Evolutionary conservation across 2,797 vertebrate genomes (phyloP).

Genomic region (Babyrousa celebensis): DNA sequence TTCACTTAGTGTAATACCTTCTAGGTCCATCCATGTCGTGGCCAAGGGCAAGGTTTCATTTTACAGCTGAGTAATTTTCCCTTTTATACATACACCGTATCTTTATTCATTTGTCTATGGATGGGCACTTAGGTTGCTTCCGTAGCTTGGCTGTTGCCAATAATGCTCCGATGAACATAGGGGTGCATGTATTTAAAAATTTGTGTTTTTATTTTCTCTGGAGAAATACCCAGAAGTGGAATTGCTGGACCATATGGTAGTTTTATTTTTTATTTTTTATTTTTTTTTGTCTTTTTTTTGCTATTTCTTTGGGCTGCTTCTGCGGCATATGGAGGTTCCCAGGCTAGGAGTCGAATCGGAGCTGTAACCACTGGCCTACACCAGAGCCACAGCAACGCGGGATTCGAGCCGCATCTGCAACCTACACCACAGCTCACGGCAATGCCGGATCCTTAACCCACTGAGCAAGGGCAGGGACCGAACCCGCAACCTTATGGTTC

Average conservation of each 20-base stretch:
- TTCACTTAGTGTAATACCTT: background rate
- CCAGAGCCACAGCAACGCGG: too few species aligned
- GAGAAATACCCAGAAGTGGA: background rate
- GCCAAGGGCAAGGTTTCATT: background rate
- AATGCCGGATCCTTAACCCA: too few species aligned
- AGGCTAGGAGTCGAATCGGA: too few species aligned
- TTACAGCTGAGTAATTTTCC: background rate
- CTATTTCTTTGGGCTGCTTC: too few species aligned
- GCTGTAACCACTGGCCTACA: too few species aligned
- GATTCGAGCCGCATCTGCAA: too few species aligned
- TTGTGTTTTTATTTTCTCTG: background rate
- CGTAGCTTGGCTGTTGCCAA: background rate
- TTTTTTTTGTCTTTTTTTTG: too few species aligned
- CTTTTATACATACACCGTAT: background rate
- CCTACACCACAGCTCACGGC: too few species aligned
- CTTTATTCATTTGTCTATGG: background rate
- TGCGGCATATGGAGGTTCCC: too few species aligned
- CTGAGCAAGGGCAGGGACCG: too few species aligned
- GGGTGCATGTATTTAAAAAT: background rate
- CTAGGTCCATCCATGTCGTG: background rate
- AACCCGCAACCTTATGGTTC: too few species aligned
- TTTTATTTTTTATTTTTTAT: too few species aligned
- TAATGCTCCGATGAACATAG: background rate
- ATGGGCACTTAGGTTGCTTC: background rate
- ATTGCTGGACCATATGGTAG: background rate